A percentile compares a stretch with the other conserved stretches of the same genome.
Conservation (phyloP, 37 sponge, comb jelly and placozoan genomes). For the Trichoplax adhaerens region DNA sequence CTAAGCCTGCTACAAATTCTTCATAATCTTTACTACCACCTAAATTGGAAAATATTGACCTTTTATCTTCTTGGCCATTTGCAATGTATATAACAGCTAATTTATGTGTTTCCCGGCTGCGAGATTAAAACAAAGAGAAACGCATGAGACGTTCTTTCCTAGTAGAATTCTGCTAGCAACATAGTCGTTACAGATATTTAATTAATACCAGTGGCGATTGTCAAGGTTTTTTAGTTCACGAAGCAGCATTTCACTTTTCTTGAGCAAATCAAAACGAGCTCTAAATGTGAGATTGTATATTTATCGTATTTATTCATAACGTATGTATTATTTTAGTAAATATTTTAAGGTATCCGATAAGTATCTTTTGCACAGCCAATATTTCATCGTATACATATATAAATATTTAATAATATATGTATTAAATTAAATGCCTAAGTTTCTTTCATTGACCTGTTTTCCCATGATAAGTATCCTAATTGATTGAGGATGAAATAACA, state of each 20-base stretch:
- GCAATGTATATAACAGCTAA: constrained; percentile 86
- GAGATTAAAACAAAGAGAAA: constrained; percentile 5
- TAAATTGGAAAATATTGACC: constrained; percentile 62
- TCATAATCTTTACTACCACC: constrained; percentile 67
- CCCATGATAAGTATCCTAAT: constrained; percentile 47
- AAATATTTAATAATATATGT: too few relatives aligned
- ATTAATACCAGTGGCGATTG: constrained; percentile 6
- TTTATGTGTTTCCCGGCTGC: constrained; percentile 92
- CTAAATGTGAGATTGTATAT: constrained; percentile 9
- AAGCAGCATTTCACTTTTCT: constrained; percentile 56
- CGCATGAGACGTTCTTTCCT: constrained; percentile 1
- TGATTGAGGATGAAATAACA: constrained; percentile 54
- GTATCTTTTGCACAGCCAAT: too few relatives aligned
- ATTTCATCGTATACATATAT: too few relatives aligned
- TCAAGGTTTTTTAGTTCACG: constrained; percentile 75
- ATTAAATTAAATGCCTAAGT: background rate
- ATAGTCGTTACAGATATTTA: background rate
- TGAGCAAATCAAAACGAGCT: constrained; percentile 46
- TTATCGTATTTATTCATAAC: too few relatives aligned
- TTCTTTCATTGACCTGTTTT: constrained; percentile 9
- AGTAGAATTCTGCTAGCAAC: background rate
- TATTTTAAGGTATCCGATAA: too few relatives aligned
- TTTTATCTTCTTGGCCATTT: constrained; percentile 70
- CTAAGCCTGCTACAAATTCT: constrained; percentile 86
- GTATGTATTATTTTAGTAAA: too few relatives aligned